Base-by-base conservation (phyloP, 2,888 invertebrate species). In the Cheilosia vulpina region DNA sequence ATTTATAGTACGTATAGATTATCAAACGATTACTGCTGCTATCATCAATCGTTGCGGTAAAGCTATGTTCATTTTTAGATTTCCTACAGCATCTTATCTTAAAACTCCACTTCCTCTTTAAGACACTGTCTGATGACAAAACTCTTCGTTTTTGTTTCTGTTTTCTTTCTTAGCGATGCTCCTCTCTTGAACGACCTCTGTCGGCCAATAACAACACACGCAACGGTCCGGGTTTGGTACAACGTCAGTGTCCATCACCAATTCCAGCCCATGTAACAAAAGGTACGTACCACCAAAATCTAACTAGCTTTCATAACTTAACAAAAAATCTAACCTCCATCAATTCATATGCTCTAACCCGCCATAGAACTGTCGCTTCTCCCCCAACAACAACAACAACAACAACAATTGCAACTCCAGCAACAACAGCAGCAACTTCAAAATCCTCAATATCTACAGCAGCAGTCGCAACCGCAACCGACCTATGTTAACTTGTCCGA, bases 401-500 rank as follows among this genome's bases (percentile, higher is more conserved):
- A 88, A 66, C 90, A 88, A 47, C 87, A n/a, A n/a, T n/a, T 19
- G 43, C 90, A 88, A 50, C 87, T 19, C 31, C 88, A 88, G 19
- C 89, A 88, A 53, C 89, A 88, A 43, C 89, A 88, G 62, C 88
- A 87, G 13, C 88, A 76, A 41, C 88, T 87, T 68, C 80, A 72
- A 60, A 80, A 80, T 52, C 73, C 65, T 7, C 81, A 81, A 53
- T 72, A 85, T 53, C 68, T 85, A 19, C 85, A 81, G 87, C 89
- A 89, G 72, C 87, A 88, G 47, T 62, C 88, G 19, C 87, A 87
- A 81, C 89, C 89, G 53, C 95, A 96, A 92, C 97, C 97, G 27
- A 94, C 97, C 90, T 98, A 98, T 93, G 97, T 97, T 89, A 98
- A 98, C 91, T 97, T 97, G 97, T 96, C 97, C 87, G 97, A 98